Conservation (phyloP, 2,797 vertebrate species). For the Clarias pachynema region DNA sequence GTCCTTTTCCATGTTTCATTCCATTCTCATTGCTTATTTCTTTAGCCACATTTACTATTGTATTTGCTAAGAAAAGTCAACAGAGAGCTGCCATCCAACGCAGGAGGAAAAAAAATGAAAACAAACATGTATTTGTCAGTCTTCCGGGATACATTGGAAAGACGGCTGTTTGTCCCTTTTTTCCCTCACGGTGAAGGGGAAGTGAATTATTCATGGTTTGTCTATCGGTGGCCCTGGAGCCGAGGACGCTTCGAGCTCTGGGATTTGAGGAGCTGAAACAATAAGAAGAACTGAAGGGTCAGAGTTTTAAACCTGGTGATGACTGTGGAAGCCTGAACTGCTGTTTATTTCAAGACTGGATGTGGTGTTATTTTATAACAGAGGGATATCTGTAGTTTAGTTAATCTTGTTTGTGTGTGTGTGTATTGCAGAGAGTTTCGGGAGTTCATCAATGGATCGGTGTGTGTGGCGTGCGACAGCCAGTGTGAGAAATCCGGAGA, state of each 20-base stretch:
- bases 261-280: neutral
- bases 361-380: neutral
- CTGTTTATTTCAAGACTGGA: neutral
- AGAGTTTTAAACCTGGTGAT: neutral
- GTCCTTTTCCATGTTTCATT: neutral
- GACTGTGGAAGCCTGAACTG: neutral
- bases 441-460: conserved; percentile 89
- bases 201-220: conserved; percentile 11
- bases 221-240: neutral
- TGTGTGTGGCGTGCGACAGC: conserved; percentile 90
- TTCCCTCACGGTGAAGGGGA: neutral
- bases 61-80: neutral
- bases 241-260: neutral
- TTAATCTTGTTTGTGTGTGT: neutral
- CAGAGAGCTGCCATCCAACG: neutral
- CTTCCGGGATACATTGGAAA: neutral
- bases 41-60: neutral
- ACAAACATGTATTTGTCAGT: neutral
- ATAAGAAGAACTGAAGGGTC: neutral
- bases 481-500: conserved; percentile 93
- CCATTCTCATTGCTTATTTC: neutral
- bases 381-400: neutral
- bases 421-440: conserved; percentile 82
- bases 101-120: neutral
- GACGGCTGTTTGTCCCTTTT: neutral